A percentile compares a stretch with the other conserved stretches of the same genome.
These are phyloP conservation scores for Aramus guarauna DNA, from an alignment of 2,113 vertebrate genomes.

Conservation along the genomic window DNA sequence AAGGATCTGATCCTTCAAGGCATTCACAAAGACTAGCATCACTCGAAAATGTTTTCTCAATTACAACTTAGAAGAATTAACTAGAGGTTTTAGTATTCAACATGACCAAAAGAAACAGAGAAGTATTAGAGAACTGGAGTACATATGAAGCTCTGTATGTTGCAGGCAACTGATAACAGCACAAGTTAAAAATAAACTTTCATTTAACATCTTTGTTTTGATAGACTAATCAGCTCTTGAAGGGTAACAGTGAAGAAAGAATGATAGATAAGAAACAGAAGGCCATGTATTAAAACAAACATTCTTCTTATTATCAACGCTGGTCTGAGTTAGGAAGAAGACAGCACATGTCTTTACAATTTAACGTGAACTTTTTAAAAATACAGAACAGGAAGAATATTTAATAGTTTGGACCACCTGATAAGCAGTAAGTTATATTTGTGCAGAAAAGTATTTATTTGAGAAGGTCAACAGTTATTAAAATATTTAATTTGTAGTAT, in stretches of 20 bases:
- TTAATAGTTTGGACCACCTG: not conserved
- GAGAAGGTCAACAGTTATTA: not conserved
- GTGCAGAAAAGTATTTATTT: not conserved
- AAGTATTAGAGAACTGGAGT: not conserved
- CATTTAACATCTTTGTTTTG: not conserved
- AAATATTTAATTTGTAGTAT: not conserved
- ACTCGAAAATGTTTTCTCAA: not conserved
- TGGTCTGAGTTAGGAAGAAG: not conserved
- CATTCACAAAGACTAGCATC: not conserved
- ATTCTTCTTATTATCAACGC: not conserved
- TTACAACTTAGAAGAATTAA: not conserved
- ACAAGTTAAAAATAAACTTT: conserved; percentile 2
- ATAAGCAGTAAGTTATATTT: not conserved
- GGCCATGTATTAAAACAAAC: not conserved
- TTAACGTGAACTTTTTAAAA: not conserved
- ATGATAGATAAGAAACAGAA: not conserved
- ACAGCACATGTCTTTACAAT: not conserved
- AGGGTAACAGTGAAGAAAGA: not conserved
- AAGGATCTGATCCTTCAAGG: not conserved
- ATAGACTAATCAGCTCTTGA: not conserved
- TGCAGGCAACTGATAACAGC: not conserved
- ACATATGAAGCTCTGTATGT: not conserved
- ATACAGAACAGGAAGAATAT: not conserved
- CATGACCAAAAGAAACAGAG: not conserved
- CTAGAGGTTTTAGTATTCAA: not conserved